These are phyloP conservation scores for Malurus cyaneus DNA, from an alignment of 2,113 vertebrate species.

Conservation along the genomic window DNA sequence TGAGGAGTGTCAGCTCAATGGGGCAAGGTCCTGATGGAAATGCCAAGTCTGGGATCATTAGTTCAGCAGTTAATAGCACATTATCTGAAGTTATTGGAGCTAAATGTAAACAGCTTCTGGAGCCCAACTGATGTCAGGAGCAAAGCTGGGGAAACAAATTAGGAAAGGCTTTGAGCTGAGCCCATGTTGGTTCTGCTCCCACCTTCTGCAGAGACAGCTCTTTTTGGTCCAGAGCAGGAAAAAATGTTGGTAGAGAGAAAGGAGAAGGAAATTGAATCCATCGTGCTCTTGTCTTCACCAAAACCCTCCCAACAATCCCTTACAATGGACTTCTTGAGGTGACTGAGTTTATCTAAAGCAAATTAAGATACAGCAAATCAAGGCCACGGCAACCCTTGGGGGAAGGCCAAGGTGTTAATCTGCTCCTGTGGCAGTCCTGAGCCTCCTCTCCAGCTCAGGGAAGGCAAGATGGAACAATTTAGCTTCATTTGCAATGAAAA, in stretches of 20 bases:
- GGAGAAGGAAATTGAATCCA: background rate
- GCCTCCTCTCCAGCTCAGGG: background rate
- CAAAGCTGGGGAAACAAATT: background rate
- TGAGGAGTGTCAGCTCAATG: conserved; percentile 16
- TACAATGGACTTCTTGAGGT: background rate
- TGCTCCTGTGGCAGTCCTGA: background rate
- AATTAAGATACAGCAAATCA: conserved; percentile 13
- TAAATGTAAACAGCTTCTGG: conserved; percentile 43
- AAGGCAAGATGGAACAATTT: background rate
- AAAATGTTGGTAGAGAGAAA: background rate
- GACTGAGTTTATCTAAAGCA: background rate
- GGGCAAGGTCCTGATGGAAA: background rate
- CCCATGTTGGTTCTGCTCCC: background rate
- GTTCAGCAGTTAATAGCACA: conserved; percentile 21
- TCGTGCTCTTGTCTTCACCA: background rate
- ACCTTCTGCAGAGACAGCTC: background rate
- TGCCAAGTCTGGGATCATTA: conserved; percentile 11
- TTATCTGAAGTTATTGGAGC: conserved; percentile 1
- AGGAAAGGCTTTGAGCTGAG: background rate
- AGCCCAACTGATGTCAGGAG: background rate
- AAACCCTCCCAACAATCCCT: background rate
- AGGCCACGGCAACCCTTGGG: background rate
- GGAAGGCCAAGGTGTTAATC: background rate
- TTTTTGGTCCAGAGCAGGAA: background rate
- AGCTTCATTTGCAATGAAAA: background rate